Base-by-base conservation (phyloP, 2,888 invertebrate species). In the Heteromyza rotundicornis region DNA sequence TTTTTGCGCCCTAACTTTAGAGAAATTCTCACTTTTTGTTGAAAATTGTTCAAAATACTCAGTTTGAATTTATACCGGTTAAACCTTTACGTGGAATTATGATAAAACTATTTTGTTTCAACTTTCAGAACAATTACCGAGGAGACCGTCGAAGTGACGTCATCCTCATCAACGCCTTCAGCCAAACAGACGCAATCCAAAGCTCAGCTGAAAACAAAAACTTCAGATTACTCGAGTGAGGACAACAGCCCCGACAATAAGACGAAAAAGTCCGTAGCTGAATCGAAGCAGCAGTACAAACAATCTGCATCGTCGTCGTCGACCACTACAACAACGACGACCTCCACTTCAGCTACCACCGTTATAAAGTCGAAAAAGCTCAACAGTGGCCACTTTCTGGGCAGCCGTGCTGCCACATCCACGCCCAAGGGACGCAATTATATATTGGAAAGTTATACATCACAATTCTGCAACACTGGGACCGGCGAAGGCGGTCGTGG, bases 161-260 rank as follows among this genome's bases (percentile, higher is more conserved):
- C 66, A 68, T 68, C 71, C 32, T 70, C 67, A 44, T 66, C 64
- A 20, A 36, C 57, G n/a, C 40, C 40, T n/a, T 7, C 40, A 2
- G n/a, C 14, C 40, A 40, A n/a, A n/a, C n/a, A 14, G n/a, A 40
- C 14, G 10, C 40, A 14, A n/a, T 3, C 14, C 3, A 40, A 54
- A 58, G 35, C 16, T n/a, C 66, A 27, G 40, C 66, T 62, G 23
- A 68, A 68, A 68, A 65, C 68, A 16, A 73, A 70, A 67, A 84
- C 86, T 59, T 88, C 88, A 16, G 88, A 88, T 76, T 88, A 88
- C 73, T 87, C 76, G 2, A 88, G 88, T 2, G 88, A 87, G 67
- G 88, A 87, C 64, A 66, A 67, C 22, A 78, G 77, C 49, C 79
- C 82, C 20, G 77, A 77, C 51, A 67, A 67, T 57, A 64, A 64